Base-by-base conservation (phyloP, 1,140 invertebrate species). In the Sesamia nonagrioides region DNA sequence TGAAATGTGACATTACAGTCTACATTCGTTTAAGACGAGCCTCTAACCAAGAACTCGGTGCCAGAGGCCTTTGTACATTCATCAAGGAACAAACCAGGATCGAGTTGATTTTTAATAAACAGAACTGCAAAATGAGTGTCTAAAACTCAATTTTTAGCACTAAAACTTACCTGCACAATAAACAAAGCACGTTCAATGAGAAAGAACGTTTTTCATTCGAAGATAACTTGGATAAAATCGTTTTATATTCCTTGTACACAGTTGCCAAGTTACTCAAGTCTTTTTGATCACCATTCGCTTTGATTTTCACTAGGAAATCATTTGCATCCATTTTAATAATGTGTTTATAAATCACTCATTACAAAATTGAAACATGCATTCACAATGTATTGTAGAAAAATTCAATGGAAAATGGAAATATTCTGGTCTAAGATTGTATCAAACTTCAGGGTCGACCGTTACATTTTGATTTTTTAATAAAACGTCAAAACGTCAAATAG, bases 111-210 rank as follows among this genome's bases (percentile, higher is more conserved):
- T 50, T 15, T 50, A 50, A 52, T 11, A 52, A 52, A 5, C n/a
- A 21, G 7, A 8, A 9, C 7, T 21, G 2, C n/a, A 33, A 0
- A 58, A 15, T 13, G 1, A 5, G 8, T 11, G 11, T 0, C 0
- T 61, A 3, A 40, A 61, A 17, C 5, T 17, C 27, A 9, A 17
- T 1, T 69, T 33, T 33, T 18, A 6, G n/a, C 8, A 15, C 3
- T n/a, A 27, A 58, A 21, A 75, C 71, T 79, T 83, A 94, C 92
- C 92, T 92, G 91, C 91, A 92, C 42, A 94, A 72, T 75, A 87
- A 89, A 81, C 91, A 92, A 8, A 94, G 72, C 6, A 91, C 86
- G 66, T 92, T 94, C 4, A 94, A 78, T 8, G 89, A 86, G 54
- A 94, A 91, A 1, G 83, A n/a, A 9, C 81, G 84, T 61, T 78